Conservation (phyloP, 1,140 invertebrate species). For the Conus ventricosus region DNA sequence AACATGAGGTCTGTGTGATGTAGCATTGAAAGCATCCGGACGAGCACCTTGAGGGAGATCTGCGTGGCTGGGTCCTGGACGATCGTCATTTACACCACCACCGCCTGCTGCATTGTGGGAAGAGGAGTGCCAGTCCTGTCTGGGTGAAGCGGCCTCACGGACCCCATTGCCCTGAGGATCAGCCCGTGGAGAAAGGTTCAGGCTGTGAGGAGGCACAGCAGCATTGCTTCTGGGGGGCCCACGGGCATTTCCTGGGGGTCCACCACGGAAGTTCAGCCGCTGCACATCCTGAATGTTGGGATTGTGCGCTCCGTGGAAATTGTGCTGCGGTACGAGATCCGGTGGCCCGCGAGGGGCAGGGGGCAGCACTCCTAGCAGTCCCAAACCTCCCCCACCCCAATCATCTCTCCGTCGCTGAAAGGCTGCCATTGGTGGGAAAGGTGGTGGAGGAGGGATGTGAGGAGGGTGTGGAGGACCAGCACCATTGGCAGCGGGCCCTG, state of each 20-base stretch:
- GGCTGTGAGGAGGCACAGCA: background rate
- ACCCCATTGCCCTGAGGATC: background rate
- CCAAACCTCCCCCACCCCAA: background rate
- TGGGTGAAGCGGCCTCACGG: background rate
- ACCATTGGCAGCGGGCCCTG: background rate
- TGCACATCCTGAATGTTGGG: conserved; percentile 7
- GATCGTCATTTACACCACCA: background rate
- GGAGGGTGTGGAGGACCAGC: conserved; percentile 8
- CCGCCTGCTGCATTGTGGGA: background rate
- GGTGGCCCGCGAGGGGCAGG: background rate
- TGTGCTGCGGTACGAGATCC: background rate
- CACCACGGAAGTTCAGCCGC: background rate
- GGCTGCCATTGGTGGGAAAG: conserved; percentile 5
- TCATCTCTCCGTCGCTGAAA: conserved; percentile 1
- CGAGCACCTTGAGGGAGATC: background rate
- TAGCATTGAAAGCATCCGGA: background rate
- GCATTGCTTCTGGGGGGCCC: background rate
- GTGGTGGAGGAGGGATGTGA: background rate
- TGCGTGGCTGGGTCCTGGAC: background rate
- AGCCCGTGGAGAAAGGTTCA: background rate
- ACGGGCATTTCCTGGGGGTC: background rate
- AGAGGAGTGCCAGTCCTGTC: background rate
- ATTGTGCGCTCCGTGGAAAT: background rate
- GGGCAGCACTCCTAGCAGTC: background rate
- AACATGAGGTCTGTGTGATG: background rate